Evolutionary conservation across 2,888 invertebrate genomes (phyloP).

Genomic region (Acronicta psi): DNA sequence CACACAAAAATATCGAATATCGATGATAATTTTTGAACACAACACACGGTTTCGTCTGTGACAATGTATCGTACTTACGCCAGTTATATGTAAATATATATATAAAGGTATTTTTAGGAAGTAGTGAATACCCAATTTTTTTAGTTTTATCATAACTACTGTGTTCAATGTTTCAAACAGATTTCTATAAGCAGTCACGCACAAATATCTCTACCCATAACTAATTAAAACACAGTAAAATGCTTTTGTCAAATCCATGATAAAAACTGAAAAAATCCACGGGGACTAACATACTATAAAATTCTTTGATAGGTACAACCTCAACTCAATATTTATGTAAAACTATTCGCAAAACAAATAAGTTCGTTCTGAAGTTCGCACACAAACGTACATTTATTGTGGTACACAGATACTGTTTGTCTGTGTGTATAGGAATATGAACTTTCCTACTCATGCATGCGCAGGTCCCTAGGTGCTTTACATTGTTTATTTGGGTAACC

Average conservation of each 20-base stretch:
- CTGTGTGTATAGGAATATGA: conserved; percentile 28
- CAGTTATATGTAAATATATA: too few species aligned
- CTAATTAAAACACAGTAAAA: conserved; percentile 23
- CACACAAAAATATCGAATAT: conserved; percentile 70
- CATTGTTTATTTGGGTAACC: conserved; percentile 45
- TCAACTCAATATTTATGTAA: conserved; percentile 24
- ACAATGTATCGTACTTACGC: conserved; percentile 9
- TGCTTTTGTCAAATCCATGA: conserved; percentile 21
- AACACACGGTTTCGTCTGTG: conserved; percentile 33
- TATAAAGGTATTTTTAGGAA: too few species aligned
- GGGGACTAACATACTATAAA: not conserved
- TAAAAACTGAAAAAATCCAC: conserved; percentile 12
- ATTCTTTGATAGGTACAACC: conserved; percentile 13
- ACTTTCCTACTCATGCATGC: conserved; percentile 37
- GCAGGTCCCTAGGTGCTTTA: conserved; percentile 37
- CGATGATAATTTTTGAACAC: conserved; percentile 59
- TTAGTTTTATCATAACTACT: too few species aligned
- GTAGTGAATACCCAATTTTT: too few species aligned
- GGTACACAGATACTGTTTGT: conserved; percentile 1
- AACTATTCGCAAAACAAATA: conserved; percentile 22
- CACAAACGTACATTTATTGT: conserved; percentile 3
- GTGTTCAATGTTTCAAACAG: conserved; percentile 14
- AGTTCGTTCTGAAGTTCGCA: conserved; percentile 15
- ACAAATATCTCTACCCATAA: not conserved
- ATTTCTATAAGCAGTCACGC: conserved; percentile 32